Evolutionary conservation across 2,888 invertebrate genomes (phyloP).

Genomic region (Aplocera efformata): DNA sequence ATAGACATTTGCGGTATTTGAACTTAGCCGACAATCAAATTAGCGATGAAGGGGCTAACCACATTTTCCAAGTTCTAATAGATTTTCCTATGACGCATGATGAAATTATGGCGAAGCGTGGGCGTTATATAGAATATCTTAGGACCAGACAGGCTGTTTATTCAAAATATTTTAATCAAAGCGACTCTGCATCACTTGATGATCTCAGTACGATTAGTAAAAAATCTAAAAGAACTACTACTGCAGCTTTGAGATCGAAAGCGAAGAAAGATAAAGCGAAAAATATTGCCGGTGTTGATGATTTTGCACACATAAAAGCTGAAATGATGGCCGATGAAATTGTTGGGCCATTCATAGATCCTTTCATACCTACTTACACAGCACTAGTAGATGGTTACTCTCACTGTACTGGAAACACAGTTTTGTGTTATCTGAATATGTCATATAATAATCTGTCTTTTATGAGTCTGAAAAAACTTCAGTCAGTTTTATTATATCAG

Average conservation of each 20-base stretch:
- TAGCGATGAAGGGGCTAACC: conserved; percentile 43
- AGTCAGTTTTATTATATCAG: conserved; percentile 42
- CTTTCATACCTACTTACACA: conserved; percentile 31
- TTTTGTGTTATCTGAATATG: conserved; percentile 51
- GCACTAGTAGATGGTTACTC: conserved; percentile 27
- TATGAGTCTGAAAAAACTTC: conserved; percentile 38
- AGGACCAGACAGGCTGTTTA: conserved; percentile 22
- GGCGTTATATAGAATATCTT: conserved; percentile 31
- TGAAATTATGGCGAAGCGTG: conserved; percentile 37
- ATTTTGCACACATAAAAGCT: conserved; percentile 30
- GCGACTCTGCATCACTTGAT: conserved; percentile 22
- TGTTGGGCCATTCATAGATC: conserved; percentile 41
- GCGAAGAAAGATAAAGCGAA: conserved; percentile 21
- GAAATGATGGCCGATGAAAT: conserved; percentile 34
- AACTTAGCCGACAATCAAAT: conserved; percentile 56
- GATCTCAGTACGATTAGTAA: conserved; percentile 25
- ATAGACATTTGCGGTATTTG: conserved; percentile 57
- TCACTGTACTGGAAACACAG: conserved; percentile 46
- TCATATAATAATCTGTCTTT: conserved; percentile 50
- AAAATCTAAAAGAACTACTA: conserved; percentile 27
- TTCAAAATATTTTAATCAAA: conserved; percentile 21
- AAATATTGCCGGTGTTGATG: conserved; percentile 15
- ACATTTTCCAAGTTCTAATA: conserved; percentile 41
- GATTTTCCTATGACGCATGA: conserved; percentile 45
- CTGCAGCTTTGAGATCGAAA: neutral